phyloP scores from a whole-genome alignment of 2,888 invertebrate species.

The Coelogynopora nodosa region DNA sequence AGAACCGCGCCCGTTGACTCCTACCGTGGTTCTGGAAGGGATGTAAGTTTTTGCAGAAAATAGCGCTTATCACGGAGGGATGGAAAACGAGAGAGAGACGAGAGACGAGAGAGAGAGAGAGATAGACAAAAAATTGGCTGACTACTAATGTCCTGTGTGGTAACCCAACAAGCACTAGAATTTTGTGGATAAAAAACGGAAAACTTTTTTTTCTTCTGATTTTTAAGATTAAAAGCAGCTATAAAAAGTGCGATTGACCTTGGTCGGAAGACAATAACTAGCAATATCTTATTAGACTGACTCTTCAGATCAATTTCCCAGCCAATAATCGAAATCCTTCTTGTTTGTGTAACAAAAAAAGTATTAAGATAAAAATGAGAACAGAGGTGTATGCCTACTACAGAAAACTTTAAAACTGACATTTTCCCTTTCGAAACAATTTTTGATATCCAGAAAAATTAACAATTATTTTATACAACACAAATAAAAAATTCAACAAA shows the following conservation, averaged over 20 bases:
- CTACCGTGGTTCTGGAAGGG: not conserved
- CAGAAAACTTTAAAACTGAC: no score
- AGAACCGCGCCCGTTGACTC: not conserved
- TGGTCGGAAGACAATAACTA: not conserved
- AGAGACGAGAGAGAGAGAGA: not conserved
- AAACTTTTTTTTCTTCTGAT: not conserved
- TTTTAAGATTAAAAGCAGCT: not conserved
- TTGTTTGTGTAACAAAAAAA: no score
- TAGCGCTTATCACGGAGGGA: not conserved
- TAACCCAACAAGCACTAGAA: not conserved
- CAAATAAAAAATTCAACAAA: no score
- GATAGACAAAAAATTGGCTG: not conserved
- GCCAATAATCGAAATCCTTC: not conserved
- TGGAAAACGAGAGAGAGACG: not conserved
- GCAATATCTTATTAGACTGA: not conserved
- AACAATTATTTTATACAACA: no score
- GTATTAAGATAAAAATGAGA: no score
- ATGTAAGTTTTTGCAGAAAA: not conserved
- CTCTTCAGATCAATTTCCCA: not conserved
- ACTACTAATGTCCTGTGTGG: not conserved
- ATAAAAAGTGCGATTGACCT: not conserved
- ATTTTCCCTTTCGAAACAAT: no score
- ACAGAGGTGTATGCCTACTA: no score
- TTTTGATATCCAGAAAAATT: no score
- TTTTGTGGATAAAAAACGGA: not conserved